Percentiles rank a stretch among this genome's conserved stretches.
Conservation (phyloP, 2,797 vertebrate species). For the Sebastes kiyomatsui region DNA sequence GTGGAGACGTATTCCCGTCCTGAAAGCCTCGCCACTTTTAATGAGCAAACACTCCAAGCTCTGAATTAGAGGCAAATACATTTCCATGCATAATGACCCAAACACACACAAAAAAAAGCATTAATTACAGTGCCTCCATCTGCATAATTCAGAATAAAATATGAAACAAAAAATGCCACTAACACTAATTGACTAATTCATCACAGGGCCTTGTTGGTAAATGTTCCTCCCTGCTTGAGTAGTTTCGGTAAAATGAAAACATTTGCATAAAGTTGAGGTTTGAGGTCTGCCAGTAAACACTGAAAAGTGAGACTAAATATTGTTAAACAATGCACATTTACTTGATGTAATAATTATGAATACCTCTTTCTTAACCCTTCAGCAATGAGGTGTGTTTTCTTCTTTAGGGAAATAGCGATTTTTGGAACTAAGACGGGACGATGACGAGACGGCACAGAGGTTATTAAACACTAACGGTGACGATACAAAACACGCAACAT, state of each 20-base stretch:
- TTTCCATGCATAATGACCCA: conserved; percentile 74
- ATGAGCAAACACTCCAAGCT: conserved; percentile 58
- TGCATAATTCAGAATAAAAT: conserved; percentile 81
- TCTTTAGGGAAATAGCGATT: background rate
- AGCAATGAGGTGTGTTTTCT: background rate
- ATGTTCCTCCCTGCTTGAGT: conserved; percentile 72
- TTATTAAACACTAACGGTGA: too few species aligned
- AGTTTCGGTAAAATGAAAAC: conserved; percentile 72
- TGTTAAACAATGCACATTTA: conserved; percentile 9
- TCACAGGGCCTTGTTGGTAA: conserved; percentile 76
- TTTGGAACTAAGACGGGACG: too few species aligned
- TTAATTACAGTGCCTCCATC: conserved; percentile 78
- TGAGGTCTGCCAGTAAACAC: conserved; percentile 33
- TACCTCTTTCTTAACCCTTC: background rate
- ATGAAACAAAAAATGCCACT: conserved; percentile 76
- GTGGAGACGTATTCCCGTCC: conserved; percentile 49
- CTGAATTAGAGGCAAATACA: conserved; percentile 66
- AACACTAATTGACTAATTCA: conserved; percentile 82
- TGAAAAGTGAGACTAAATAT: conserved; percentile 18
- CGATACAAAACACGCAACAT: too few species aligned
- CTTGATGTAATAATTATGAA: conserved; percentile 13
- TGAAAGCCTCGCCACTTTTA: conserved; percentile 72
- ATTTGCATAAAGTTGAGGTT: conserved; percentile 71
- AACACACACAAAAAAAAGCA: conserved; percentile 56
- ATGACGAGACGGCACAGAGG: too few species aligned